phyloP scores from a whole-genome alignment of 64 coral and sea anemone species.

The Porites lutea region DNA sequence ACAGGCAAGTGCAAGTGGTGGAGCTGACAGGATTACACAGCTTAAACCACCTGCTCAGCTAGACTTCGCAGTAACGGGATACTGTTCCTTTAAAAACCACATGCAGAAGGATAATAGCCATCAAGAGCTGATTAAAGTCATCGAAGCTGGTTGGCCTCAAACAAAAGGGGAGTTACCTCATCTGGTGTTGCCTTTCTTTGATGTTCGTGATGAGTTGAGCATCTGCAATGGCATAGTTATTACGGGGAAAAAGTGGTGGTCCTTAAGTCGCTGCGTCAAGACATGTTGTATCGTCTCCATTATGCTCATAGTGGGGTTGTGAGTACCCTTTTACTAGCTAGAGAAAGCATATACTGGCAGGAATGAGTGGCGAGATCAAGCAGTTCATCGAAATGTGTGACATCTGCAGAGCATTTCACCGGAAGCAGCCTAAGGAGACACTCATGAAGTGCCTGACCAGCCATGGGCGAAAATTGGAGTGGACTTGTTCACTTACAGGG shows the following conservation, averaged over 20 bases:
- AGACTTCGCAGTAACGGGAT: too few species aligned
- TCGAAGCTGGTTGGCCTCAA: slow-evolving; percentile 2
- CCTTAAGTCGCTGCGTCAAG: neutral
- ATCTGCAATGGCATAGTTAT: slow-evolving; percentile 6
- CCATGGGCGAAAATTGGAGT: slow-evolving; percentile 20
- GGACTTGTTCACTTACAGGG: neutral
- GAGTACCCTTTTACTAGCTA: neutral
- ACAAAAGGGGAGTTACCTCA: slow-evolving; percentile 8
- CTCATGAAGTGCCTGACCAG: neutral
- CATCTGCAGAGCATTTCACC: slow-evolving; percentile 23
- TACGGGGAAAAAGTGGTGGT: slow-evolving; percentile 7
- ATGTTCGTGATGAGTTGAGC: slow-evolving; percentile 17
- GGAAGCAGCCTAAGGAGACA: neutral
- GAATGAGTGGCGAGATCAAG: slow-evolving; percentile 1
- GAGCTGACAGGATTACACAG: too few species aligned
- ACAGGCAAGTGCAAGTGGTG: too few species aligned
- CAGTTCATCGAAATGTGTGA: slow-evolving; percentile 19
- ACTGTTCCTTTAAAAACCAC: neutral
- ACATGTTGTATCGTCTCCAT: neutral
- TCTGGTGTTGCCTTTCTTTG: neutral
- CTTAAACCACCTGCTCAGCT: too few species aligned
- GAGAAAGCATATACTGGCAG: slow-evolving; percentile 15
- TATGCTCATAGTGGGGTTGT: neutral
- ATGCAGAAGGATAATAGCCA: neutral
- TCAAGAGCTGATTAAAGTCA: slow-evolving; percentile 28